These are phyloP conservation scores for Oxyruncus cristatus DNA, from an alignment of 2,113 vertebrate genomes.

Conservation along the genomic window DNA sequence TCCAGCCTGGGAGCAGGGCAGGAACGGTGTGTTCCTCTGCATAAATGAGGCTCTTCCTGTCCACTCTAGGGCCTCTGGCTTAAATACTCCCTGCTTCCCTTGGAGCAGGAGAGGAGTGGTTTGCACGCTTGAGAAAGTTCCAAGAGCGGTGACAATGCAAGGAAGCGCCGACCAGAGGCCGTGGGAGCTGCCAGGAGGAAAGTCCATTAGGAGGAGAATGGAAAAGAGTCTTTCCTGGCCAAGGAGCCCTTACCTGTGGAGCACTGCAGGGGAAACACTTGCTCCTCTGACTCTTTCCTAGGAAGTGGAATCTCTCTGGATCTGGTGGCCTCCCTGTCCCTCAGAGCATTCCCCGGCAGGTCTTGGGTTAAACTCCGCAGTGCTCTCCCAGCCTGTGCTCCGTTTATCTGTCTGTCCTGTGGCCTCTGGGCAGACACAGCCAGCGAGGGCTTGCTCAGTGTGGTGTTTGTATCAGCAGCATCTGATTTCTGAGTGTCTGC, in stretches of 20 bases:
- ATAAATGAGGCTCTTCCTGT: slow-evolving; percentile 24
- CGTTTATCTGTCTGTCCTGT: neutral
- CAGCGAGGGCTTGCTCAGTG: neutral
- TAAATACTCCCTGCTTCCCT: neutral
- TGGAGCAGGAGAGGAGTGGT: neutral
- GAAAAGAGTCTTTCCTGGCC: neutral
- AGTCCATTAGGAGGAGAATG: neutral
- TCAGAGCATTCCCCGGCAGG: neutral
- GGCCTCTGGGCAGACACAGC: neutral
- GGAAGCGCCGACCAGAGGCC: neutral
- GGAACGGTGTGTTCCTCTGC: slow-evolving; percentile 12
- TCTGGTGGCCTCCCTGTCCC: neutral
- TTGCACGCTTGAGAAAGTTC: neutral
- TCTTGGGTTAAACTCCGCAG: neutral
- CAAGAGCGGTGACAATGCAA: slow-evolving; percentile 38
- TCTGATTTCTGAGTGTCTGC: neutral
- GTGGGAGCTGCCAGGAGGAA: neutral
- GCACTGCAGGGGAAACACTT: rapidly evolving
- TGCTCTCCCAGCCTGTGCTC: neutral
- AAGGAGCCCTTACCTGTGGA: neutral
- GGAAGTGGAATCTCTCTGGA: neutral
- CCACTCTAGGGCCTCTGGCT: neutral
- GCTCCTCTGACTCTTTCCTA: neutral
- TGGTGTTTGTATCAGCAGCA: neutral
- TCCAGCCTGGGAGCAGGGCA: neutral